Base-by-base conservation (phyloP, 1,140 invertebrate genomes). In the Musca domestica region DNA sequence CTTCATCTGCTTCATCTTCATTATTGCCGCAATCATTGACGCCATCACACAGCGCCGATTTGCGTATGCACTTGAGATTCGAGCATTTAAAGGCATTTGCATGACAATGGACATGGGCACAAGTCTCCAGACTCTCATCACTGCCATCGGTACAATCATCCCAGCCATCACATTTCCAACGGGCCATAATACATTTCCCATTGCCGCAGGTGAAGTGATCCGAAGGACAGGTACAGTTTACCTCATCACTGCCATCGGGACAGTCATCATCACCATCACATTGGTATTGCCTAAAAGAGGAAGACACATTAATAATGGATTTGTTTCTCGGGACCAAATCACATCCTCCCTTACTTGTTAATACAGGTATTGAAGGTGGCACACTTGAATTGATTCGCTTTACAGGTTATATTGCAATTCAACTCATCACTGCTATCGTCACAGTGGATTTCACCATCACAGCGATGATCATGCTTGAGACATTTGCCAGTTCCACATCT, bases 181-280 rank as follows among this genome's bases (percentile, higher is more conserved):
- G 85, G 0, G 89, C 91, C 3, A 94, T 94, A 34, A 99, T 94
- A 77, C 96, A 99, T 77, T 95, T 96, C 30, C 93, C 91, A 78
- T 98, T 98, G 17, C 83, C 87, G 77, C 96, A 98, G n/a, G 88
- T 88, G 82, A 97, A 98, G 77, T 98, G 95, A 1, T 93, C 95
- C 76, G 96, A 93, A 0, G 94, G 95, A 81, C 95, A 94, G 15
- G 92, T 84, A 0, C 86, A 83, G 71, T 92, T 89, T 0, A 89
- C 83, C 81, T 98, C 96, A 80, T 98, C 96, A 23, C 91, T 93
- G 27, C 92, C 92, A 81, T 98, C 96, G 0, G 94, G 95, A 75
- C 96, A 98, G 75, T 98, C 96, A 73, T 96, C 93, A 56, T 96
- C 93, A 82, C 74, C 61, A 73, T 80, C 1, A 46, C 78, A 81